Evolutionary conservation across 2,888 invertebrate genomes (phyloP).

Genomic region (Dasypogon diadema): DNA sequence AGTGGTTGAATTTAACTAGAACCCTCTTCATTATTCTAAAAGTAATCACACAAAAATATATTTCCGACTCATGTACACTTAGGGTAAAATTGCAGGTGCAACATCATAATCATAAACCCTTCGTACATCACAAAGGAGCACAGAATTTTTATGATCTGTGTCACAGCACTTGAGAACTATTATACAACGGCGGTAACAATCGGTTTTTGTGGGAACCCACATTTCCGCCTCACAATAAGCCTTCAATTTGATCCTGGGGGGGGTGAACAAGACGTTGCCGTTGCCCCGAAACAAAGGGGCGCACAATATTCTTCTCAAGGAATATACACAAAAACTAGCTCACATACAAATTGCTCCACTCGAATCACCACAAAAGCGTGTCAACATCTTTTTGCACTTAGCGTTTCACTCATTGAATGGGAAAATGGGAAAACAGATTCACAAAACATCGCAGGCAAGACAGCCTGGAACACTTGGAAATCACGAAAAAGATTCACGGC

Average conservation of each 20-base stretch:
- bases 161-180: slow-evolving; percentile 35
- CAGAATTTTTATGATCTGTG: slow-evolving; percentile 33
- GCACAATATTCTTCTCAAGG: neutral
- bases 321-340: slow-evolving; percentile 33
- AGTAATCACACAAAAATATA: slow-evolving; percentile 22
- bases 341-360: slow-evolving; percentile 40
- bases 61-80: neutral
- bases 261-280: neutral
- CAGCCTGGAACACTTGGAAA: neutral
- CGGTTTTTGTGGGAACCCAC: slow-evolving; percentile 36
- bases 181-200: slow-evolving; percentile 15
- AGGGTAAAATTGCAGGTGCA: neutral
- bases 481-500: slow-evolving; percentile 25
- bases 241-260: neutral
- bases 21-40: slow-evolving; percentile 65
- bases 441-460: slow-evolving; percentile 7
- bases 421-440: slow-evolving; percentile 2
- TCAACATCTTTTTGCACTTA: slow-evolving; percentile 49
- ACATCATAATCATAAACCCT: slow-evolving; percentile 29
- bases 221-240: slow-evolving; percentile 29
- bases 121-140: slow-evolving; percentile 11
- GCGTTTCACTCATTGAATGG: slow-evolving; percentile 18
- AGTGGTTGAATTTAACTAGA: slow-evolving; percentile 66
- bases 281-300: neutral
- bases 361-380: slow-evolving; percentile 42